Base-by-base conservation (phyloP, 2,888 invertebrate genomes). In the Drosophila mercatorum region DNA sequence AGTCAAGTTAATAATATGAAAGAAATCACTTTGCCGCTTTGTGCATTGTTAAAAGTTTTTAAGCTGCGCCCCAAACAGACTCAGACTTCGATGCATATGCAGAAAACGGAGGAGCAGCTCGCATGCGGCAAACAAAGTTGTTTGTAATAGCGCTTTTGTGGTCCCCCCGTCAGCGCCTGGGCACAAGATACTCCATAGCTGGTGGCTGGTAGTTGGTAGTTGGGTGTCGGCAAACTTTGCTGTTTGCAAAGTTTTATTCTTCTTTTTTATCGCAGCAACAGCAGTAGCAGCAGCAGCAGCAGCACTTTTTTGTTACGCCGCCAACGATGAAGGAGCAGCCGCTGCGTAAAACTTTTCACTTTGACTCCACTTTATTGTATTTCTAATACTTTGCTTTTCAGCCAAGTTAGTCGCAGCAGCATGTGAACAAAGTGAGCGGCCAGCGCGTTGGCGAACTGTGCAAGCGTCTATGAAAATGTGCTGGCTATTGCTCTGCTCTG, bases 1-100 rank as follows among this genome's bases (percentile, higher is more conserved):
- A 91, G 88, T 86, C 83, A 90, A 91, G 90, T 90, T 91, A 91
- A 90, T 91, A 91, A 90, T 86, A 89, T 81, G 80, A 84, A 87
- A 84, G 81, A 89, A 90, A 88, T 89, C 91, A 90, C 90, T 90
- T 91, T 80, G 90, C 82, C 81, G 89, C 83, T 81, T 90, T 90
- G 88, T 91, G 89, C 90, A 89, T 90, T 89, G 90, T 91, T 85
- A 78, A 90, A 91, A 89, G 85, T 90, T 91, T 83, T 88, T 84
- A 85, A 89, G 88, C 88, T 79, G 89, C 88, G 88, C 80, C 88
- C 89, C 84, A 85, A 85, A 85, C 84, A 89, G 72, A 63, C 68
- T 59, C 59, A 40, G 53, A 14, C 36, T 72, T 63, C 74, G 78
- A 61, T 73, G 69, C 58, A 58, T 36, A 46, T 34, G 46, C 26